These are phyloP conservation scores for Nyctereutes procyonoides DNA, from an alignment of 2,113 vertebrate species.

Conservation along the genomic window DNA sequence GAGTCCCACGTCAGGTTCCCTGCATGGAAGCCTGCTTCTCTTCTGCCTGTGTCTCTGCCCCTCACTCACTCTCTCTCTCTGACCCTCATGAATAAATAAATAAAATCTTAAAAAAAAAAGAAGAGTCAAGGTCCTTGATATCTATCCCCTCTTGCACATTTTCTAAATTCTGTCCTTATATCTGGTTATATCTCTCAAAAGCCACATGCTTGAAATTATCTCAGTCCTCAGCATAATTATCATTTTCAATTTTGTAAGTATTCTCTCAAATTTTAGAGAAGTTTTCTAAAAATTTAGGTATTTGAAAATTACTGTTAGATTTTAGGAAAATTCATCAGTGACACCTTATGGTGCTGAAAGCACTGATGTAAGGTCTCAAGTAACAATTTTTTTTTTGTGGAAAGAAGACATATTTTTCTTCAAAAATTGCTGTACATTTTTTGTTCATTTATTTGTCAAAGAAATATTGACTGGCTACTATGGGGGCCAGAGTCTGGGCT, in stretches of 20 bases:
- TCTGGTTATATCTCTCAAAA: not conserved
- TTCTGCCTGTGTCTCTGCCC: too few relatives aligned
- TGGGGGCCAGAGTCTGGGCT: not conserved
- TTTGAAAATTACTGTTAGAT: not conserved
- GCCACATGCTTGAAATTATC: not conserved
- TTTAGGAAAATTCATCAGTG: not conserved
- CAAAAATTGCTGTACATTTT: not conserved
- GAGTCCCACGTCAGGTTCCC: too few relatives aligned
- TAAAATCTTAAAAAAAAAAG: too few relatives aligned
- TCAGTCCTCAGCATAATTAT: not conserved
- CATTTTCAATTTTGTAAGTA: not conserved
- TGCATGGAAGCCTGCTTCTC: too few relatives aligned
- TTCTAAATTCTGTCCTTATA: not conserved
- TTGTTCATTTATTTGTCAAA: constrained; percentile 52
- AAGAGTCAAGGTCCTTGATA: not conserved
- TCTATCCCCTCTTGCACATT: not conserved
- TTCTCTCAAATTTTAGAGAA: not conserved
- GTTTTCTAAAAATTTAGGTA: not conserved
- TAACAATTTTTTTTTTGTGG: not conserved
- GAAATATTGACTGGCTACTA: not conserved
- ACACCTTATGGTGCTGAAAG: not conserved
- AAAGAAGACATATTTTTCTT: not conserved
- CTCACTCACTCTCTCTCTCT: too few relatives aligned
- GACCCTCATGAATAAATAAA: too few relatives aligned
- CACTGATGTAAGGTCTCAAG: not conserved